These are phyloP conservation scores for Phorcus lineatus DNA, from an alignment of 2,888 invertebrate species.

Conservation along the genomic window DNA sequence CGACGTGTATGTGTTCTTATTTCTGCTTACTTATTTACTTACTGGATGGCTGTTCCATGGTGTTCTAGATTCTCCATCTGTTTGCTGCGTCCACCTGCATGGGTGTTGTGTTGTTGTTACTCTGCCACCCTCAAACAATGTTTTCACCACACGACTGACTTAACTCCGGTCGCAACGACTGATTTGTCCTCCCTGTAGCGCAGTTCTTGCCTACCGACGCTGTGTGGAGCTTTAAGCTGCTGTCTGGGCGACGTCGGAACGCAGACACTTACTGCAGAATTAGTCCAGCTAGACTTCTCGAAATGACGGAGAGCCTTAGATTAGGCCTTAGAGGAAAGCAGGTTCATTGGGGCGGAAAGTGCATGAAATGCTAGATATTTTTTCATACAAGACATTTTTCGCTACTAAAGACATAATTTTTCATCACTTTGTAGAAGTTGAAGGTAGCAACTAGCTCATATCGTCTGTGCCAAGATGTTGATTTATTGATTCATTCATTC, in stretches of 20 bases:
- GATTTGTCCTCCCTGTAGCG: too few species aligned
- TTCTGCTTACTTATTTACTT: slow-evolving; percentile 4
- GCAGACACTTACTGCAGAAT: too few species aligned
- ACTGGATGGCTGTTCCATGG: slow-evolving; percentile 15
- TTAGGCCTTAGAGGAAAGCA: too few species aligned
- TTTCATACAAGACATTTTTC: slow-evolving; percentile 18
- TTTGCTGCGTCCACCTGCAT: slow-evolving; percentile 14
- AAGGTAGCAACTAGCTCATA: slow-evolving; percentile 19
- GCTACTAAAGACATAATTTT: slow-evolving; percentile 18
- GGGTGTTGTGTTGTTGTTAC: slow-evolving; percentile 13
- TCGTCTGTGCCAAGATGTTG: slow-evolving; percentile 20
- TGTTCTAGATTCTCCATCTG: not conserved
- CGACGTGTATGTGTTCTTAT: slow-evolving; percentile 9
- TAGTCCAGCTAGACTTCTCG: too few species aligned
- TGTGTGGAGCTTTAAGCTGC: too few species aligned
- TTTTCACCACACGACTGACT: not conserved
- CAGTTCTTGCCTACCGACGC: too few species aligned
- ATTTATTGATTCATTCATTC: not conserved
- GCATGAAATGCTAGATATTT: slow-evolving; percentile 25
- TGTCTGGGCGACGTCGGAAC: too few species aligned
- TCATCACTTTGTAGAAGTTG: slow-evolving; percentile 21
- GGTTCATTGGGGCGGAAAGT: not conserved
- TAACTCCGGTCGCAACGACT: too few species aligned
- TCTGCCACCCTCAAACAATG: not conserved
- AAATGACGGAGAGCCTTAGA: too few species aligned